Base-by-base conservation (phyloP, 1,140 invertebrate species). In the Drosophila eugracilis region DNA sequence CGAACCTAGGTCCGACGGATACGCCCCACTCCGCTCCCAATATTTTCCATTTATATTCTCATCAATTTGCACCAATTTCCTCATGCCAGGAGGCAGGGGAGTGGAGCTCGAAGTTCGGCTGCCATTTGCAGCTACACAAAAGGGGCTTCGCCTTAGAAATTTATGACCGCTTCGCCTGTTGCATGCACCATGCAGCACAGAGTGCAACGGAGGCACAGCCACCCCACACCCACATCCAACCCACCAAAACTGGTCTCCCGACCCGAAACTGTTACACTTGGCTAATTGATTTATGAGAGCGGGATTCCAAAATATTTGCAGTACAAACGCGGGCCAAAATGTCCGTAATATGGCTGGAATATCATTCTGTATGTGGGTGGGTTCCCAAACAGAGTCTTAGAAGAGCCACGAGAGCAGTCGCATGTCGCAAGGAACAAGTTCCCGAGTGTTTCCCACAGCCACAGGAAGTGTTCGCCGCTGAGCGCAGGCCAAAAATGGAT, bases 401-500 rank as follows among this genome's bases (percentile, higher is more conserved):
- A 22, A 39, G 14, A 22, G 19, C 44, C 34, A 26, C 17, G 15
- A 15, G 14, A 30, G 62, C 6, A 63, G 17, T 65, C 63, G 58
- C 72, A 37, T 37, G 50, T 65, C 50, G 39, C 54, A 69, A 66
- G 73, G 62, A 85, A 70, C 80, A 66, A 77, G 67, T 77, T 77
- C 44, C 57, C 42, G 15, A 77, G 76, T 77, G 83, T 79, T 85
- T 85, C 81, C 81, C 81, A 85, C 81, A 85, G 81, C 73, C 76
- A 85, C 81, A 85, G 81, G 77, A 85, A 86, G 81, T 85, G 81
- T 86, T 86, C 81, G 55, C 73, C 74, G 72, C 66, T 67, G 67
- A 85, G 86, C 81, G 81, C 81, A 85, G 86, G 77, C 81, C 81
- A 77, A 80, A 85, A 85, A 85, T 85, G 81, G 81, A 44, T 80